These are phyloP conservation scores for Mastacembelus armatus DNA, from an alignment of 2,797 vertebrate species.

Conservation along the genomic window DNA sequence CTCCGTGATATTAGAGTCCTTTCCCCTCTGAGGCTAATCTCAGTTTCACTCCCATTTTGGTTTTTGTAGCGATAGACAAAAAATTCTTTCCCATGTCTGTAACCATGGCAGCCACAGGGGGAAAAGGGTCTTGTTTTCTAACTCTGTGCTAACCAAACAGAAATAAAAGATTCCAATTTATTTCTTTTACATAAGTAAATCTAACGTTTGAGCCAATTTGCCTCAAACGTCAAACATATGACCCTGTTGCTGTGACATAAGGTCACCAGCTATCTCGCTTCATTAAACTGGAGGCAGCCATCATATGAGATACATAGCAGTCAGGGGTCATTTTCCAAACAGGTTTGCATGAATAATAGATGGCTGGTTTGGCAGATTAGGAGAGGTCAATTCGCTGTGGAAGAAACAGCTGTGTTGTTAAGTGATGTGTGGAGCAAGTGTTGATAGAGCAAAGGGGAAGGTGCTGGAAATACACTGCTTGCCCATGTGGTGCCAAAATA, in stretches of 20 bases:
- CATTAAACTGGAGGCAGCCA: slow-evolving; percentile 69
- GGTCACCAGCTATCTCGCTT: slow-evolving; percentile 60
- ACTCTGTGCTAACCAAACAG: slow-evolving; percentile 19
- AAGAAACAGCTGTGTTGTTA: slow-evolving; percentile 46
- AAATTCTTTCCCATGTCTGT: slow-evolving; percentile 54
- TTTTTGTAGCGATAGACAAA: slow-evolving; percentile 44
- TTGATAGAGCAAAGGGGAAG: background rate
- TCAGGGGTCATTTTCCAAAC: slow-evolving; percentile 60
- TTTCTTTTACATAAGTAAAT: background rate
- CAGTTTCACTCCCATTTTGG: slow-evolving; percentile 22
- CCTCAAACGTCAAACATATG: slow-evolving; percentile 44
- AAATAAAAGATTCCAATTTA: slow-evolving; percentile 7
- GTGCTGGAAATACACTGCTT: background rate
- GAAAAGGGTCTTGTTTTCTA: slow-evolving; percentile 32
- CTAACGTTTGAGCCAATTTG: slow-evolving; percentile 21
- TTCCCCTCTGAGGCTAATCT: background rate
- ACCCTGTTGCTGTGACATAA: slow-evolving; percentile 40
- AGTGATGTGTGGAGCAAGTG: slow-evolving; percentile 11
- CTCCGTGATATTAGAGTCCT: slow-evolving; percentile 1
- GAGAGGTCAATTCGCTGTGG: slow-evolving; percentile 40
- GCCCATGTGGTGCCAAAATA: background rate
- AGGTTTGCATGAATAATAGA: slow-evolving; percentile 71
- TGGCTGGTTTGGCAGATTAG: slow-evolving; percentile 50
- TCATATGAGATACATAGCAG: slow-evolving; percentile 56
- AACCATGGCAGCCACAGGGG: slow-evolving; percentile 70